These are phyloP conservation scores for Trichoplusia ni DNA, from an alignment of 1,140 invertebrate species.

Conservation along the genomic window DNA sequence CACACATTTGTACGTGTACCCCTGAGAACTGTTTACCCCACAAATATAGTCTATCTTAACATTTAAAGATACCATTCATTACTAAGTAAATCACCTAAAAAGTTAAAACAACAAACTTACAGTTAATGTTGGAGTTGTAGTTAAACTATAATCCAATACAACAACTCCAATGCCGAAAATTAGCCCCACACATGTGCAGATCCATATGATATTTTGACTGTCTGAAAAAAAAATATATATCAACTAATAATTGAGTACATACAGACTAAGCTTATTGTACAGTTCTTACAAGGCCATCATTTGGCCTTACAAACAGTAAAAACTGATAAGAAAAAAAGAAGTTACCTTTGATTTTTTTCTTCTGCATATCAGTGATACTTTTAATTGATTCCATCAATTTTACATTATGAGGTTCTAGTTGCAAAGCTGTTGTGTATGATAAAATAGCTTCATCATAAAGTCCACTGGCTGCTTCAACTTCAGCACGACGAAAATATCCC, in stretches of 20 bases:
- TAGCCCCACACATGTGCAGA: constrained; percentile 88
- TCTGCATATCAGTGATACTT: constrained; percentile 83
- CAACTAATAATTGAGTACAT: too few species aligned
- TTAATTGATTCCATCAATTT: constrained; percentile 85
- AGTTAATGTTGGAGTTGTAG: constrained; percentile 85
- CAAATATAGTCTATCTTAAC: background rate
- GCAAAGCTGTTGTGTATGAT: constrained; percentile 87
- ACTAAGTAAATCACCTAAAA: too few species aligned
- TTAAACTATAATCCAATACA: constrained; percentile 86
- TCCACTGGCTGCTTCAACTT: constrained; percentile 88
- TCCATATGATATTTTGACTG: constrained; percentile 88
- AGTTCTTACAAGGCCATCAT: too few species aligned
- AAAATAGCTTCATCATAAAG: constrained; percentile 87
- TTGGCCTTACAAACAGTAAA: too few species aligned
- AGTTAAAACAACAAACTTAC: too few species aligned
- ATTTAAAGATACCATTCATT: background rate
- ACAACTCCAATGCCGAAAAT: constrained; percentile 87
- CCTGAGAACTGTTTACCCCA: background rate
- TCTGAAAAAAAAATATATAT: constrained; percentile 76
- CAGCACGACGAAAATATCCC: constrained; percentile 91
- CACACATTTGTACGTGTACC: too few species aligned
- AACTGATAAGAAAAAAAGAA: background rate
- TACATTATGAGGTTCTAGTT: constrained; percentile 86
- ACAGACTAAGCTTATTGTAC: too few species aligned
- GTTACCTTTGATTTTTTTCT: constrained; percentile 81